Evolutionary conservation across 1,140 invertebrate genomes (phyloP).

Genomic region (Coboldia fuscipes): DNA sequence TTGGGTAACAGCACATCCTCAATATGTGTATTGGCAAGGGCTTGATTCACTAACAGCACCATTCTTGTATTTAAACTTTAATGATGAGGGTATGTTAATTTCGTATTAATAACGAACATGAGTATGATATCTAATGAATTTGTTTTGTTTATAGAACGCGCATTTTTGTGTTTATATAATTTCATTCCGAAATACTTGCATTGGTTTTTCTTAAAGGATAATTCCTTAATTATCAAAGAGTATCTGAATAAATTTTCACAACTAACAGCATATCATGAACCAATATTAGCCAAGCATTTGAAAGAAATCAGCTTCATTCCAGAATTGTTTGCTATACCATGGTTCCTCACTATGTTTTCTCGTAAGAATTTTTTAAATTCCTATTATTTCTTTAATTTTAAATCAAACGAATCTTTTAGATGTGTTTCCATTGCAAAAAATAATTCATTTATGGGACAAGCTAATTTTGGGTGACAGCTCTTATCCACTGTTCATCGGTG

Average conservation of each 20-base stretch:
- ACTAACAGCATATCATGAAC: constrained; percentile 88
- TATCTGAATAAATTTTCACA: constrained; percentile 95
- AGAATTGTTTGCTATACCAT: constrained; percentile 97
- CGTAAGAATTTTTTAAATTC: constrained; percentile 40
- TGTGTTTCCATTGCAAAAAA: constrained; percentile 95
- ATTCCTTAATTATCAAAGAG: constrained; percentile 90
- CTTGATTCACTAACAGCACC: constrained; percentile 94
- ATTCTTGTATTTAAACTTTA: constrained; percentile 92
- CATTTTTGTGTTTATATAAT: constrained; percentile 78
- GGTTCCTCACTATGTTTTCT: constrained; percentile 99
- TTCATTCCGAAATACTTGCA: constrained; percentile 95
- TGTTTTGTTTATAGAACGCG: constrained; percentile 40
- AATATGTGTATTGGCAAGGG: constrained; percentile 99
- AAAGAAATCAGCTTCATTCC: constrained; percentile 88
- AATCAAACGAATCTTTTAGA: constrained; percentile 31
- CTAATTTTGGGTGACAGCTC: constrained; percentile 81
- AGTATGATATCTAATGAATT: neutral
- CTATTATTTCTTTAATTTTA: neutral
- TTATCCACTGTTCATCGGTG: constrained; percentile 85
- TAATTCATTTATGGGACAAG: constrained; percentile 95
- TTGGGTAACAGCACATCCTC: constrained; percentile 83
- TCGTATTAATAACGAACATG: neutral
- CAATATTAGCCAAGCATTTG: constrained; percentile 76
- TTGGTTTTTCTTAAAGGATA: constrained; percentile 98
- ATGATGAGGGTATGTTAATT: constrained; percentile 65